These are phyloP conservation scores for Acholoe squamosa DNA, from an alignment of 2,888 invertebrate genomes.

Conservation along the genomic window DNA sequence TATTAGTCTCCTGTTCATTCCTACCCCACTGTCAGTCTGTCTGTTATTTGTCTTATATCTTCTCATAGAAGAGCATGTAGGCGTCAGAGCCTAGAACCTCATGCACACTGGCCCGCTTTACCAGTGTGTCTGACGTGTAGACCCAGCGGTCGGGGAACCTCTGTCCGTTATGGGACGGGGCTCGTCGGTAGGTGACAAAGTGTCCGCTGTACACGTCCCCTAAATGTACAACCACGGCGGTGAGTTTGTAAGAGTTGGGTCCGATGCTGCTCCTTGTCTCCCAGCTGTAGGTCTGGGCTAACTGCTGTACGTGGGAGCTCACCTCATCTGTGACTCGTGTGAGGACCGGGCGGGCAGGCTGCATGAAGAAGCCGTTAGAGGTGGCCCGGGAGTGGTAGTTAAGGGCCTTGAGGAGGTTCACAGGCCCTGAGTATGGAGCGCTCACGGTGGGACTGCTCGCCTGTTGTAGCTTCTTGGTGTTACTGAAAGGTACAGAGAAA, in stretches of 20 bases:
- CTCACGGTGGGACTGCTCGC: slow-evolving; percentile 53
- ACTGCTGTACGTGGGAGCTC: slow-evolving; percentile 63
- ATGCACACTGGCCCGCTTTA: slow-evolving; percentile 90
- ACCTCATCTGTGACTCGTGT: slow-evolving; percentile 49
- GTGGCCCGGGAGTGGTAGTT: slow-evolving; percentile 79
- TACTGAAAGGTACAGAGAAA: background rate
- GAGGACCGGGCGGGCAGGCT: slow-evolving; percentile 64
- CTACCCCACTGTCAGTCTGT: background rate
- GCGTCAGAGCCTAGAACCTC: slow-evolving; percentile 93
- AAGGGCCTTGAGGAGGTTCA: slow-evolving; percentile 79
- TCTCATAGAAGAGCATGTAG: slow-evolving; percentile 96
- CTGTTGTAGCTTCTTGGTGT: slow-evolving; percentile 60
- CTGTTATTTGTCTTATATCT: slow-evolving; percentile 67
- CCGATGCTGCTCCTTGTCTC: slow-evolving; percentile 66
- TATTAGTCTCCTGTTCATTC: background rate
- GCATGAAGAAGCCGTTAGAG: slow-evolving; percentile 75
- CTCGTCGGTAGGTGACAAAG: slow-evolving; percentile 94
- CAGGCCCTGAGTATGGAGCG: slow-evolving; percentile 73
- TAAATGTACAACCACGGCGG: slow-evolving; percentile 94
- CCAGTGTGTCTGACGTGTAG: slow-evolving; percentile 93
- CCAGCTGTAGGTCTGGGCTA: slow-evolving; percentile 66
- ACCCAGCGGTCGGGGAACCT: slow-evolving; percentile 87
- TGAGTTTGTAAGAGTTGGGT: slow-evolving; percentile 87
- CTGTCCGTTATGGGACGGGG: slow-evolving; percentile 80
- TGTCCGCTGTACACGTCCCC: slow-evolving; percentile 96